Evolutionary conservation across 92 coral and sea anemone genomes (phyloP).

Genomic region (Diadumene lineata): DNA sequence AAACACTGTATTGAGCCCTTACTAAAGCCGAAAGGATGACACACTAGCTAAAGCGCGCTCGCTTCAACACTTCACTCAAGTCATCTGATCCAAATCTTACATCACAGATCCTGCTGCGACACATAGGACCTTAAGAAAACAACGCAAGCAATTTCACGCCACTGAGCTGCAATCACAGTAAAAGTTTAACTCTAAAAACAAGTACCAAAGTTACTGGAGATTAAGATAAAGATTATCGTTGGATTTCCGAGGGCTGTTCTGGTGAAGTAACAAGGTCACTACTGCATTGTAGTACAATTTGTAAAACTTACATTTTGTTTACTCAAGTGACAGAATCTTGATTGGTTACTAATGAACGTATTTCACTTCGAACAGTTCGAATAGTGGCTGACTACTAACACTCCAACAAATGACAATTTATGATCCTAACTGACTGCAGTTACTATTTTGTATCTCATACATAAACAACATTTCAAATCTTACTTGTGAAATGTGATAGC

Average conservation of each 20-base stretch:
- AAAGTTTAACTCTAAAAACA: conserved; percentile 8
- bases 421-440: neutral
- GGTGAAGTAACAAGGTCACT: conserved; percentile 20
- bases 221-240: conserved; percentile 26
- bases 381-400: conserved; percentile 1
- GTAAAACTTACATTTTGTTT: conserved; percentile 2
- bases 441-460: too few species aligned
- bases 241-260: conserved; percentile 25
- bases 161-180: neutral
- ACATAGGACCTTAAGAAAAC: conserved; percentile 20
- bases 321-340: neutral
- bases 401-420: neutral
- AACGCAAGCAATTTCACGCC: conserved; percentile 6
- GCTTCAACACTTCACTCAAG: conserved; percentile 16
- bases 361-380: neutral
- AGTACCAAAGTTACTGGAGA: neutral
- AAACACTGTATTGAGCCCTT: neutral
- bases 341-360: neutral
- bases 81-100: conserved; percentile 19
- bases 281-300: conserved; percentile 1
- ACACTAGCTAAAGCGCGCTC: neutral
- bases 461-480: neutral
- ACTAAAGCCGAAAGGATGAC: neutral
- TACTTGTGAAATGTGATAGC: conserved; percentile 6
- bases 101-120: conserved; percentile 32